Conservation (phyloP, 2,888 invertebrate genomes). For the Cerastoderma edule region DNA sequence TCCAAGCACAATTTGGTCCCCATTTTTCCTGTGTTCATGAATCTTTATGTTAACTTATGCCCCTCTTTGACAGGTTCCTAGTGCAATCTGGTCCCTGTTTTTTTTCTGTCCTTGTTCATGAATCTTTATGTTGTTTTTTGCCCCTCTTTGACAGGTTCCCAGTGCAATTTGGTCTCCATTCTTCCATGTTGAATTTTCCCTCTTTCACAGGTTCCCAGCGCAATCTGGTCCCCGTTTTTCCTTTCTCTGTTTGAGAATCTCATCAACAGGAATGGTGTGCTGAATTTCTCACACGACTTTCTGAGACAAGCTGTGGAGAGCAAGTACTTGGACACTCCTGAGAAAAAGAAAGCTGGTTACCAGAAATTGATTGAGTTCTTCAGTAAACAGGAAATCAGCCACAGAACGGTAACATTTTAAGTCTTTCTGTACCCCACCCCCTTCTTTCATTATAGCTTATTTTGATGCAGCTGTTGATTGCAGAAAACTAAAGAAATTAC, state of each 20-base stretch:
- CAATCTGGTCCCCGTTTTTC: slow-evolving; percentile 77
- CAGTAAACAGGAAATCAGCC: slow-evolving; percentile 51
- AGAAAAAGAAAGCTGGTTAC: slow-evolving; percentile 63
- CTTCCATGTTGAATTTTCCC: neutral
- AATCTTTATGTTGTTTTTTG: neutral
- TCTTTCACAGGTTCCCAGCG: slow-evolving; percentile 67
- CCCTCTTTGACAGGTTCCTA: too few species aligned
- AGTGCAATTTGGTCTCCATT: too few species aligned
- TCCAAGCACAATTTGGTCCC: too few species aligned
- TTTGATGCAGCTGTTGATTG: too few species aligned
- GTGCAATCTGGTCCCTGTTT: too few species aligned
- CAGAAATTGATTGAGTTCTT: slow-evolving; percentile 69
- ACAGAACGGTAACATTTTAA: slow-evolving; percentile 70
- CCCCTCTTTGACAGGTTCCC: slow-evolving; percentile 62
- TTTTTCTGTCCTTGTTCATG: too few species aligned
- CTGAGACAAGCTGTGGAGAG: slow-evolving; percentile 75
- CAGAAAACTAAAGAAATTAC: too few species aligned
- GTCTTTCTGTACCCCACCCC: too few species aligned
- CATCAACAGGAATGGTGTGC: slow-evolving; percentile 75
- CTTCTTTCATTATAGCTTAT: too few species aligned
- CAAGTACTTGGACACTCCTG: slow-evolving; percentile 68
- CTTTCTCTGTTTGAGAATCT: slow-evolving; percentile 72
- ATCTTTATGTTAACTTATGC: too few species aligned
- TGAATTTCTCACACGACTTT: slow-evolving; percentile 78
- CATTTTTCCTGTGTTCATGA: too few species aligned